Percentiles rank a stretch among this genome's conserved stretches.
These are phyloP conservation scores for Enteromius trimaculatus DNA, from an alignment of 2,797 vertebrate species.

Conservation along the genomic window DNA sequence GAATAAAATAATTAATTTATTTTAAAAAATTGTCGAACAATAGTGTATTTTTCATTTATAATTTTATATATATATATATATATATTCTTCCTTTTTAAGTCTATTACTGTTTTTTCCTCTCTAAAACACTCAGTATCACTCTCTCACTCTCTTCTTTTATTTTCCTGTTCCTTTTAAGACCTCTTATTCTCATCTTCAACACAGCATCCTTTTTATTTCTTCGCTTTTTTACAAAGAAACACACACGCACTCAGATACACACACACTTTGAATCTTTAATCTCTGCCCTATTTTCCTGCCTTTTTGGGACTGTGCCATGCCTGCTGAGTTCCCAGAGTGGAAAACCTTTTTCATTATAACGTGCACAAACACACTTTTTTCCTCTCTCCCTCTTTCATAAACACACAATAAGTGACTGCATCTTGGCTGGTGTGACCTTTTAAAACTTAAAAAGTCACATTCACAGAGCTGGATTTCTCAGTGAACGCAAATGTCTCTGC, in stretches of 20 bases:
- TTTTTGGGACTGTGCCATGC: conserved; percentile 72
- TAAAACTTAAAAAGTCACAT: conserved; percentile 45
- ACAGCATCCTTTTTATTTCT: conserved; percentile 54
- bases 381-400: conserved; percentile 16
- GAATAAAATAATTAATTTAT: too few species aligned
- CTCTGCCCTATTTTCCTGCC: conserved; percentile 75
- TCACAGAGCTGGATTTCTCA: conserved; percentile 61
- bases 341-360: conserved; percentile 67
- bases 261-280: conserved; percentile 73
- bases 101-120: not conserved
- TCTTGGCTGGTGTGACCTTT: conserved; percentile 41
- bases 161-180: conserved; percentile 61
- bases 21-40: too few species aligned
- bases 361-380: conserved; percentile 49
- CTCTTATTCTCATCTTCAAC: conserved; percentile 66
- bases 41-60: not conserved
- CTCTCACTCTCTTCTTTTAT: not conserved
- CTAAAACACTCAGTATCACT: conserved; percentile 11
- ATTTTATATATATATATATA: not conserved
- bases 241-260: conserved; percentile 54
- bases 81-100: not conserved
- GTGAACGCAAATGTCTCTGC: conserved; percentile 58
- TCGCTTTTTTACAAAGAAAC: conserved; percentile 63
- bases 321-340: conserved; percentile 71
- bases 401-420: conserved; percentile 45